A percentile compares a stretch with the other conserved stretches of the same genome.
Evolutionary conservation across 2,888 invertebrate genomes (phyloP).

Genomic region (Anaspis maculata): DNA sequence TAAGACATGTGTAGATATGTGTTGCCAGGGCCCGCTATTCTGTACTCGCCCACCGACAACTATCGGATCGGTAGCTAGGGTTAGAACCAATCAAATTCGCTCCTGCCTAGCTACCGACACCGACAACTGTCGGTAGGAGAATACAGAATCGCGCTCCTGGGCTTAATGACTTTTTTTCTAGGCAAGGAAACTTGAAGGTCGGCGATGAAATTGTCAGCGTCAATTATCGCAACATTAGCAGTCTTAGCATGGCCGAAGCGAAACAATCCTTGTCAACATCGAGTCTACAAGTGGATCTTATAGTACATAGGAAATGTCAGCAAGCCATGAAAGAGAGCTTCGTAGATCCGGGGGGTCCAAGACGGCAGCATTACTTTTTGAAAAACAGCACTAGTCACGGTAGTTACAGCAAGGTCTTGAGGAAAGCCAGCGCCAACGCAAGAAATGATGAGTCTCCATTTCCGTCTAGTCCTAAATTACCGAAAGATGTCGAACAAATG

Average conservation of each 20-base stretch:
- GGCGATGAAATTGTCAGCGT: conserved; percentile 93
- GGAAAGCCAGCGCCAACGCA: conserved; percentile 5
- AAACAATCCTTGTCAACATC: conserved; percentile 55
- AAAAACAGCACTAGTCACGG: conserved; percentile 52
- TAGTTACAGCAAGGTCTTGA: conserved; percentile 44
- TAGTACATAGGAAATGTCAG: conserved; percentile 43
- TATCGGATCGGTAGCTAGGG: no score
- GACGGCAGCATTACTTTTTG: conserved; percentile 50
- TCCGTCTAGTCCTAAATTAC: conserved; percentile 17
- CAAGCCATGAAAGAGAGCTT: conserved; percentile 58
- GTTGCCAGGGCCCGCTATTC: no score
- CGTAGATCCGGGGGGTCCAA: conserved; percentile 56
- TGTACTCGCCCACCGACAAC: no score
- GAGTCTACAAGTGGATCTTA: conserved; percentile 56
- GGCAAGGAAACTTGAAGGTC: conserved; percentile 79
- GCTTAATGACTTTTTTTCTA: no score
- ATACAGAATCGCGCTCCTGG: no score
- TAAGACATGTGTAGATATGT: no score
- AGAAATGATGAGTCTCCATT: conserved; percentile 31
- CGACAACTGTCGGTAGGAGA: no score
- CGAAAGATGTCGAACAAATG: conserved; percentile 21
- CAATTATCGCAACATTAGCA: conserved; percentile 72
- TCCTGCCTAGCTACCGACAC: no score
- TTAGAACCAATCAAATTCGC: no score
- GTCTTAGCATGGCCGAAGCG: conserved; percentile 63